Evolutionary conservation across 1,140 invertebrate species (phyloP), one percentile per base, ranked within the genome.

Genomic region (Drosophila pallidifrons): DNA sequence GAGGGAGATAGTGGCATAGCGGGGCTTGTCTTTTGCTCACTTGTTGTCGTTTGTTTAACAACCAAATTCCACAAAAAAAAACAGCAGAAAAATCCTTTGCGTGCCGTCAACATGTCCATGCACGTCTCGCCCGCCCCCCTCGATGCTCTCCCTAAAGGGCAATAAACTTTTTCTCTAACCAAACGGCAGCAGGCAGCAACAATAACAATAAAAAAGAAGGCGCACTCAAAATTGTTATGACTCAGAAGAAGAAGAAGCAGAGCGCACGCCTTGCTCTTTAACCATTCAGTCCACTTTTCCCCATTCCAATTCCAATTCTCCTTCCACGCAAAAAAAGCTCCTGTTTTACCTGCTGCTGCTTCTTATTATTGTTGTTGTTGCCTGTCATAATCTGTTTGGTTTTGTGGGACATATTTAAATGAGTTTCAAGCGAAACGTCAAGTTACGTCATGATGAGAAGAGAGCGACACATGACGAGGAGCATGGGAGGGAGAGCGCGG

Each of bases 41-140:
- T 78, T 70, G 66, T 78, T 63, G 51, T 68, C 58, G 66, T 66
- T 77, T 77, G 43, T 69, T 60, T 51, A 81, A 69, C 64, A 72
- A 51, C 67, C 70, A 51, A 63, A 64, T 75, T 66, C 49, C 54
- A 70, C 76, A 64, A 45, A 41, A 57, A 75, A 69, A 43, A 5
- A 59, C 25, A 20, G 41, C 28, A 46, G 52, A 77, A 71, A 78
- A 82, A 79, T 91, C 77, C 87, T 81, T 91, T 91, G 87, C 87
- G 87, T 91, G 82, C 75, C 85, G 77, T 90, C 87, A 81, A 86
- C 75, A 78, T 88, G 77, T 82, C 38, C 47, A 11, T 15, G 35
- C 45, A 32, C 16, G 20, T 25, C 47, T 15, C 46, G 1, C 38
- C 35, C 32, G 1, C 38, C 35, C 25, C 16, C 55, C 41, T 32